Base-by-base conservation (phyloP, 2,113 vertebrate genomes). In the Perccottus glenii region DNA sequence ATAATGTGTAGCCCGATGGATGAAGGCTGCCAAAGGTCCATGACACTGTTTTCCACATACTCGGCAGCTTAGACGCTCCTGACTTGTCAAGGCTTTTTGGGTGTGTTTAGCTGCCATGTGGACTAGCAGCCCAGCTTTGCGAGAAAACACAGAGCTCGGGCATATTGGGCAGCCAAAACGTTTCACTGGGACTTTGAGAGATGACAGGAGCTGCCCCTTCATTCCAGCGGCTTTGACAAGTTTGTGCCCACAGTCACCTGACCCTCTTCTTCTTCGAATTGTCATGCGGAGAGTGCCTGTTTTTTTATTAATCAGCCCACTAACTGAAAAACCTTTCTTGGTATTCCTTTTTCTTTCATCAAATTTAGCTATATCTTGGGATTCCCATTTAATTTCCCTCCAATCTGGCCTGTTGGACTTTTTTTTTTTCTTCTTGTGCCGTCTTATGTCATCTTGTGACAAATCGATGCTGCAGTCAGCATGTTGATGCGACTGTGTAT, bases 31-130 rank as follows among this genome's bases (percentile, higher is more conserved):
- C 88, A 96, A 75, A 75, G 95, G 93, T 62, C 92, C 92, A 81
- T 94, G 93, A 85, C 95, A 98, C 83, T 93, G 95, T 84, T 95
- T 96, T 70, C 95, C 96, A 67, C 96, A 98, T 1, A 95, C 96
- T 11, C 90, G 89, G 67, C 96, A 98, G 83, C 88, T 92, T 75
- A 96, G 93, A 15, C 96, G 94, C 79, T 95, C 94, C 64, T 86
- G 92, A 73, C 92, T 90, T 73, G 84, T 85, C 64, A 62, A 80
- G 77, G 81, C 86, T 85, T 80, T 91, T 47, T 81, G 88, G 62
- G 89, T 86, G 84, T 94, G 93, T 82, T 92, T 92, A 45, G 90
- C 88, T 80, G 91, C 91, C 86, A 89, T 89, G 77, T 94, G 93
- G 75, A 93, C 85, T 4, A 93, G 85, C 78, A 93, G 86, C 67